Percentiles rank a stretch among this genome's conserved stretches.
Conservation (phyloP, 2,888 invertebrate genomes). For the Dorcus hopei region DNA sequence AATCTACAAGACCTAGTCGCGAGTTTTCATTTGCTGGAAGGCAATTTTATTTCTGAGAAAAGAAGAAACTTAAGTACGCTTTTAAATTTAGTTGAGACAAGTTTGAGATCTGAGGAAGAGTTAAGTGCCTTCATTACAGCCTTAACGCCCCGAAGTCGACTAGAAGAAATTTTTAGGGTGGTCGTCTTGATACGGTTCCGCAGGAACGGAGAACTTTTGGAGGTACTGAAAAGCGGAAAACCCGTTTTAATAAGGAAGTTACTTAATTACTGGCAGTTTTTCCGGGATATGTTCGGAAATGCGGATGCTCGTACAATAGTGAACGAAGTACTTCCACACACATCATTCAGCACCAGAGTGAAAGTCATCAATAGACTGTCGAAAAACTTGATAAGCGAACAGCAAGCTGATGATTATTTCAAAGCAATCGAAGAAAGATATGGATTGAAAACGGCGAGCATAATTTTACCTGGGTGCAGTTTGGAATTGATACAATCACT, state of each 20-base stretch:
- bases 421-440: slow-evolving; percentile 14
- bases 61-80: slow-evolving; percentile 12
- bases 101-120: background rate
- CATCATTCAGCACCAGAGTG: slow-evolving; percentile 16
- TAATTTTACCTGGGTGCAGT: slow-evolving; percentile 16
- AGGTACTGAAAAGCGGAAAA: slow-evolving; percentile 17
- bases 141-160: slow-evolving; percentile 8
- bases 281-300: slow-evolving; percentile 10
- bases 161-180: slow-evolving; percentile 19
- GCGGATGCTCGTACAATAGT: slow-evolving; percentile 4
- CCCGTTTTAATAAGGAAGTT: slow-evolving; percentile 13
- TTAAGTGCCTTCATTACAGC: slow-evolving; percentile 7
- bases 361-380: slow-evolving; percentile 15
- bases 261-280: slow-evolving; percentile 10
- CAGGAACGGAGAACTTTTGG: slow-evolving; percentile 10
- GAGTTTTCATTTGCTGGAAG: slow-evolving; percentile 6
- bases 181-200: slow-evolving; percentile 15
- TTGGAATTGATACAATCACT: slow-evolving; percentile 10
- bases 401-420: slow-evolving; percentile 16
- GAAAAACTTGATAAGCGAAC: slow-evolving; percentile 11
- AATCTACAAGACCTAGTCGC: slow-evolving; percentile 3
- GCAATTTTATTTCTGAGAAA: slow-evolving; percentile 9
- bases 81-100: background rate
- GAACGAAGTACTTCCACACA: slow-evolving; percentile 15
- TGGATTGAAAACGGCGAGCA: slow-evolving; percentile 16